Evolutionary conservation across 2,888 invertebrate genomes (phyloP), one percentile per base, ranked within the genome.

Genomic region (Crioceris asparagi): DNA sequence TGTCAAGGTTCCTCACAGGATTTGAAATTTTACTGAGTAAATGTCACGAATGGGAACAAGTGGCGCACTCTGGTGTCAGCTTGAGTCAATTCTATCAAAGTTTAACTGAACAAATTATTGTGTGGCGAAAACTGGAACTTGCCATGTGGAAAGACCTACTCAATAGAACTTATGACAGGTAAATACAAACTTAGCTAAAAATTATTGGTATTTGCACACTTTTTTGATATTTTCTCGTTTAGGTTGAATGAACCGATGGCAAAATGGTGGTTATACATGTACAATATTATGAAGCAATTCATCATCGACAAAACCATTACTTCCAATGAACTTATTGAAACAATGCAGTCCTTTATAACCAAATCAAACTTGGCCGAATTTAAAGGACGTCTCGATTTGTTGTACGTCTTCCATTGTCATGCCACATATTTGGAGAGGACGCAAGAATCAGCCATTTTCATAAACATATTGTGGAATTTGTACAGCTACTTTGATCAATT

Each of bases 191-290:
- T 11, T 11, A 25, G 4, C 3, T 25, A 11, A 25, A 4, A 25
- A n/a, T 25, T 25, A 25, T 12, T 11, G 25, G 11, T 25, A 3
- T 25, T 12, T 4, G 11, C 6, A 29, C 40, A 12, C 15, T n/a
- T 11, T 17, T 25, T 32, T 15, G 25, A 29, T 19, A 26, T 12
- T 17, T 15, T 23, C 12, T 53, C 49, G 47, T 60, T 36, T 54
- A 79, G 79, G 52, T 69, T 82, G 46, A 74, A 75, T 55, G 67
- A 74, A 0, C 74, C 77, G 43, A 76, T 83, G 0, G 75, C 82
- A 45, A 85, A 83, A 58, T 93, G 88, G 77, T 96, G 93, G 92
- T 86, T 91, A 65, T 81, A 85, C 60, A 62, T 94, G 30, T 91
- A 84, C 59, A 74, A 77, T 15, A 67, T 86, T 1, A 63, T 83